Conservation (phyloP, 2,888 invertebrate genomes). For the Gari tellinella region DNA sequence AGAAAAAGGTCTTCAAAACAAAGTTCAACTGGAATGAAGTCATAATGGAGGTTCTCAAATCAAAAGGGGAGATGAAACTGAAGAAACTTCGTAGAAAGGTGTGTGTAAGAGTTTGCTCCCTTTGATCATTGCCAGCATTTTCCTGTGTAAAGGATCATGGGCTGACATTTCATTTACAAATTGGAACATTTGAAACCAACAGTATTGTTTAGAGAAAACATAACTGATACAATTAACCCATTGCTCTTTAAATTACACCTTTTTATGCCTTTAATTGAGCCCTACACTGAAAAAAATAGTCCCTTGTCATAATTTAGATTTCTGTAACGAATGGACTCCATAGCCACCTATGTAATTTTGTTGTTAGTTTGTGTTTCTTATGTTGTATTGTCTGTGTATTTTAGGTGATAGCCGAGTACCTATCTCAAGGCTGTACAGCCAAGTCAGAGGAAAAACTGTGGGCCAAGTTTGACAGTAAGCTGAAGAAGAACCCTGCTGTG, state of each 20-base stretch:
- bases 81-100: slow-evolving; percentile 92
- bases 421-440: slow-evolving; percentile 65
- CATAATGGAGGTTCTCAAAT: slow-evolving; percentile 84
- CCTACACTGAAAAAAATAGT: too few species aligned
- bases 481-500: slow-evolving; percentile 71
- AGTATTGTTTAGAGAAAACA: too few species aligned
- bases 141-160: background rate
- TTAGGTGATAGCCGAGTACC: slow-evolving; percentile 77
- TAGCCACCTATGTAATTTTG: too few species aligned
- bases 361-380: too few species aligned
- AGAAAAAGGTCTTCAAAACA: slow-evolving; percentile 45
- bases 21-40: slow-evolving; percentile 80
- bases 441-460: slow-evolving; percentile 71
- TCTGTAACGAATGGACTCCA: too few species aligned
- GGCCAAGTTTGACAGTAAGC: slow-evolving; percentile 74
- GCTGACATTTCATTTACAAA: too few species aligned
- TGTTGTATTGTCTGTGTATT: too few species aligned
- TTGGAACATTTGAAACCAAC: too few species aligned
- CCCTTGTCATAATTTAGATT: too few species aligned
- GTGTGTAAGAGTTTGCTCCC: slow-evolving; percentile 3
- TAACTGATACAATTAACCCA: too few species aligned
- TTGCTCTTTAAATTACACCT: too few species aligned
- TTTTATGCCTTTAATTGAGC: too few species aligned
- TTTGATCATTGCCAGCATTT: background rate
- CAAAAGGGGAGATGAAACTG: slow-evolving; percentile 88